Percentiles rank a stretch among this genome's conserved stretches.
These are phyloP conservation scores for Drosophila prosaltans DNA, from an alignment of 1,140 invertebrate genomes.

Conservation along the genomic window DNA sequence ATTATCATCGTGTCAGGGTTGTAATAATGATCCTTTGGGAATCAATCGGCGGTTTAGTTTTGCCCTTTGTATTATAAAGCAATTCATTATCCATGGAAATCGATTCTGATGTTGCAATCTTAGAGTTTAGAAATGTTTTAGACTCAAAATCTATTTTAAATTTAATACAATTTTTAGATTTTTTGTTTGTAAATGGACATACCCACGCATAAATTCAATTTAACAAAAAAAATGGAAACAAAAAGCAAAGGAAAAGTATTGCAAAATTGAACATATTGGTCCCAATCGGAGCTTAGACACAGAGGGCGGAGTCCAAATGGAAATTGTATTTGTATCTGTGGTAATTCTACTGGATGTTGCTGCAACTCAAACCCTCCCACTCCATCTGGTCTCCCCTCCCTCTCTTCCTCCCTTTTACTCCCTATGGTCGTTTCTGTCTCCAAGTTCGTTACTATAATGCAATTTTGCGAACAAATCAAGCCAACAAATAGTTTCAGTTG, in stretches of 20 bases:
- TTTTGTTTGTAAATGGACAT: neutral
- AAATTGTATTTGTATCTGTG: slow-evolving; percentile 9
- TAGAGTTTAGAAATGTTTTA: too few species aligned
- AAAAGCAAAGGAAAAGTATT: neutral
- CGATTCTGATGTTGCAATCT: too few species aligned
- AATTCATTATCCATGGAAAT: too few species aligned
- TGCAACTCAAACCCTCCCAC: slow-evolving; percentile 47
- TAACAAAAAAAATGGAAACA: neutral
- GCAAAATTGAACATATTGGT: slow-evolving; percentile 2
- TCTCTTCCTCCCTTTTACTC: neutral
- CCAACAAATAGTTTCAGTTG: slow-evolving; percentile 54
- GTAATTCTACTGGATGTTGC: neutral
- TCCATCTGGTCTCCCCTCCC: slow-evolving; percentile 28
- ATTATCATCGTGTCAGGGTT: too few species aligned
- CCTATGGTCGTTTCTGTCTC: slow-evolving; percentile 25
- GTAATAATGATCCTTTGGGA: too few species aligned
- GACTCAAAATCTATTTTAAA: neutral
- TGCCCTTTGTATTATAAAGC: too few species aligned
- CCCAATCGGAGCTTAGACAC: neutral
- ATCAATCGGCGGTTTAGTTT: too few species aligned
- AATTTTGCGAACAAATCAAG: slow-evolving; percentile 68
- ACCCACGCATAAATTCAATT: neutral
- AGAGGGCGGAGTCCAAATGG: neutral
- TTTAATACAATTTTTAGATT: neutral
- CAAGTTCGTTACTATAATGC: slow-evolving; percentile 61